phyloP scores from a whole-genome alignment of 2,797 vertebrate genomes.

The Epinephelus coioides region DNA sequence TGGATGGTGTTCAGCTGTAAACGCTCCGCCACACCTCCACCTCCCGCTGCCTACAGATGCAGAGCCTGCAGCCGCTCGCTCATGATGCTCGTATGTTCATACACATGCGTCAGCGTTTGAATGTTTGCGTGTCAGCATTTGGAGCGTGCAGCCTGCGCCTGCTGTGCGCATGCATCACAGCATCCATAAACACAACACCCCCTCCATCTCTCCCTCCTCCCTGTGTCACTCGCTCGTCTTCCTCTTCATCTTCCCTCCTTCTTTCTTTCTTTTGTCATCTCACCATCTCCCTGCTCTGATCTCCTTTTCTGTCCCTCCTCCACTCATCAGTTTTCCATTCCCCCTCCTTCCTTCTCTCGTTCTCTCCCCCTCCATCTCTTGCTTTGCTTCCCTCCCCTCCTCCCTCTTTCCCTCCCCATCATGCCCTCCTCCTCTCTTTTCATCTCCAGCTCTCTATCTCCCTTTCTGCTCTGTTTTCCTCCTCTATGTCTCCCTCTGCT shows the following conservation, averaged over 20 bases:
- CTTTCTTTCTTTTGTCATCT: not conserved
- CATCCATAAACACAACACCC: not conserved
- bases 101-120: constrained; percentile 43
- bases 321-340: not conserved
- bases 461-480: constrained; percentile 17
- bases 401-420: not conserved
- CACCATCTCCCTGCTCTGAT: not conserved
- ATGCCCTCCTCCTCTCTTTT: not conserved
- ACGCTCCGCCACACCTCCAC: not conserved
- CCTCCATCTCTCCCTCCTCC: not conserved
- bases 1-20: constrained; percentile 1
- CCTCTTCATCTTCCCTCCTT: not conserved
- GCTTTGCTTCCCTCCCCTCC: not conserved
- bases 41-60: constrained; percentile 28
- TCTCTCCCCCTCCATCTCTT: not conserved
- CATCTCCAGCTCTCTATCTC: constrained; percentile 24
- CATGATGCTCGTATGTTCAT: constrained; percentile 28
- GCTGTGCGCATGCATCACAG: constrained; percentile 15
- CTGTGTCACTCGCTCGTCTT: not conserved
- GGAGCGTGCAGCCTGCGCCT: not conserved
- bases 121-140: constrained; percentile 47
- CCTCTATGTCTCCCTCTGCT: not conserved
- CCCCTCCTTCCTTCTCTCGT: no score
- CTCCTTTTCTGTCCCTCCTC: not conserved
- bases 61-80: constrained; percentile 8